Evolutionary conservation across 2,797 vertebrate genomes (phyloP), one percentile per base, ranked within the genome.

Genomic region (Coranthus polyacanthus): DNA sequence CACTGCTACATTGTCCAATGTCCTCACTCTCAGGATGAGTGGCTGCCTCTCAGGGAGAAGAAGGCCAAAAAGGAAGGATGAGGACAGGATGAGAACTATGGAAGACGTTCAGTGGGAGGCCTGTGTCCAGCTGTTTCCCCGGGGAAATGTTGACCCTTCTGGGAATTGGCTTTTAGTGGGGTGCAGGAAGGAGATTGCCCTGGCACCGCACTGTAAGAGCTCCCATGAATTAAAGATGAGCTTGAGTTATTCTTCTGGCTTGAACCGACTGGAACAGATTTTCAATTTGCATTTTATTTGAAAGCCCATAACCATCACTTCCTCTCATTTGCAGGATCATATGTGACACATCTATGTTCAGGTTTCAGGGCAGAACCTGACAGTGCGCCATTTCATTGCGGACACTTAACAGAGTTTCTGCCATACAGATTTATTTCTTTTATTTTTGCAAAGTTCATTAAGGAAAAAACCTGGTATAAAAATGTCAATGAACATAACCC

Each of bases 171-270:
- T 86, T 76, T 83, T 75, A 80, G 73, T 51, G 29, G 34, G 57
- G 45, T 81, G 68, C 52, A 72, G 74, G 85, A 71, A 69, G 57
- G 71, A 79, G 79, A 80, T 81, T 75, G 75, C 54, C 41, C 39
- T 73, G 58, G 64, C 56, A 57, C 61, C 47, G 77, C 69, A 66
- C 67, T 66, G 46, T 73, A 85, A 88, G 72, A 24, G 20, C 50
- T 61, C 15, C 38, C 44, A 91, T 93, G 88, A 93, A 92, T 91
- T 84, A 92, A 92, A 92, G 72, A 93, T 91, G 81, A 88, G 83
- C 67, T 87, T 62, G 72, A 85, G 68, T 87, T 86, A 79, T 91
- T 89, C 83, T 74, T 77, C 73, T 81, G 58, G 72, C 69, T 77
- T 70, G 68, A 78, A 84, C 42, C 56, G 80, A 82, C 77, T 84